Conservation (phyloP, 2,797 vertebrate genomes). For the Benthosema pterotum region DNA sequence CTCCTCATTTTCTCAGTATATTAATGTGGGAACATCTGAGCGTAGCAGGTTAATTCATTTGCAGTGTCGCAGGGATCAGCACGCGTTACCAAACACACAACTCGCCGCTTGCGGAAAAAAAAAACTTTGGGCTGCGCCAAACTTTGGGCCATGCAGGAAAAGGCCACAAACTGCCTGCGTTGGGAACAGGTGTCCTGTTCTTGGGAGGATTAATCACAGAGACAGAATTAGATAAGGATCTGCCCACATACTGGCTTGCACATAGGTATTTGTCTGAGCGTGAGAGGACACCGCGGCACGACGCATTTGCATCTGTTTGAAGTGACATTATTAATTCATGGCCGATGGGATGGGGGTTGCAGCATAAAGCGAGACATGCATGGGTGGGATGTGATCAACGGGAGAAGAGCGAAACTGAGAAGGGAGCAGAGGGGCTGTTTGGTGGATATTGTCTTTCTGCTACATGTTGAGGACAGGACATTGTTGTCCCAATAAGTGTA, state of each 20-base stretch:
- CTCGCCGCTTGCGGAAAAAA: too few relatives aligned
- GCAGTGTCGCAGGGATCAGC: slow-evolving; percentile 44
- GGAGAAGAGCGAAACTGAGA: slow-evolving; percentile 2
- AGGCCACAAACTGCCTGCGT: slow-evolving; percentile 49
- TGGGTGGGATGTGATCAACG: not conserved
- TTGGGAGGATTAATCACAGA: slow-evolving; percentile 55
- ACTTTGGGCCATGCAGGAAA: slow-evolving; percentile 36
- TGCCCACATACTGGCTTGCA: slow-evolving; percentile 69
- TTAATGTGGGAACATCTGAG: slow-evolving; percentile 21
- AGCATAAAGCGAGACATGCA: slow-evolving; percentile 52
- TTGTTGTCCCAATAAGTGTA: slow-evolving; percentile 51
- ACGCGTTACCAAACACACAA: slow-evolving; percentile 55
- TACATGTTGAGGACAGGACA: slow-evolving; percentile 37
- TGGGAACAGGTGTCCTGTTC: slow-evolving; percentile 44
- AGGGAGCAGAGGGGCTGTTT: slow-evolving; percentile 51
- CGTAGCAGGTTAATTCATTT: slow-evolving; percentile 15
- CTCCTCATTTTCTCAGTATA: slow-evolving; percentile 28
- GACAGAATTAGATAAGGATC: slow-evolving; percentile 55
- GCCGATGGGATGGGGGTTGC: slow-evolving; percentile 60
- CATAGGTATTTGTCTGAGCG: slow-evolving; percentile 73
- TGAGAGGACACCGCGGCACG: slow-evolving; percentile 63
- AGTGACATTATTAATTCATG: slow-evolving; percentile 80
- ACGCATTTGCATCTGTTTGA: slow-evolving; percentile 80
- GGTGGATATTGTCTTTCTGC: slow-evolving; percentile 48
- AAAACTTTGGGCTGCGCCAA: too few relatives aligned